These are phyloP conservation scores for Cariama cristata DNA, from an alignment of 2,113 vertebrate genomes.

Conservation along the genomic window DNA sequence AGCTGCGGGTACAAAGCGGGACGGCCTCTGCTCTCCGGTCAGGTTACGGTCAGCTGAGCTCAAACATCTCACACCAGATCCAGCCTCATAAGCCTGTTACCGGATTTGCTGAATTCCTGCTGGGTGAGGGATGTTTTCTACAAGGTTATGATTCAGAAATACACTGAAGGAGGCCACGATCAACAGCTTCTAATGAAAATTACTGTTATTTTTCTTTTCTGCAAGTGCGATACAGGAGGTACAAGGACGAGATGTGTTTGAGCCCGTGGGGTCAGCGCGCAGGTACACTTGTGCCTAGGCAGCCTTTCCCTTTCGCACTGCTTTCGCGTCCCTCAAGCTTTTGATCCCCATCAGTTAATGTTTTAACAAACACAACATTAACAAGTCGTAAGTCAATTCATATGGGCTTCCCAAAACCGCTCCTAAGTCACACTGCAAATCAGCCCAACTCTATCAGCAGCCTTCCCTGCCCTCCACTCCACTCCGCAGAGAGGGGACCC, in stretches of 20 bases:
- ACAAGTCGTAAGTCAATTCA: not conserved
- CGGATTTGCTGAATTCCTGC: slow-evolving; percentile 23
- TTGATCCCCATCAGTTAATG: not conserved
- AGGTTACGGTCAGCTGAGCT: not conserved
- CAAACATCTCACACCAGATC: not conserved
- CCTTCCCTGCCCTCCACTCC: not conserved
- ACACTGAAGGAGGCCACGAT: not conserved
- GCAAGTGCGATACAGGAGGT: not conserved
- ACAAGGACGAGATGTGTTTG: not conserved
- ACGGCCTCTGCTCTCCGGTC: not conserved
- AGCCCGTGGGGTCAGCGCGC: not conserved
- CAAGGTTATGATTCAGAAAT: not conserved
- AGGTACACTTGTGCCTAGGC: not conserved
- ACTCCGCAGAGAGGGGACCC: not conserved
- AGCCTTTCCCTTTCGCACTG: not conserved
- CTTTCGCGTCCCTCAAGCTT: not conserved
- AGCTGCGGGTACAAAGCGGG: not conserved
- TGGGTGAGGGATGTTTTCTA: not conserved
- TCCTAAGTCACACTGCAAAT: not conserved
- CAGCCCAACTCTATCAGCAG: not conserved
- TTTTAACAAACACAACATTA: not conserved
- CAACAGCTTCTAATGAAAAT: not conserved
- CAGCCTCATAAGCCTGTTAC: not conserved
- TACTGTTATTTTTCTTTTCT: not conserved
- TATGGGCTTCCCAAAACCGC: not conserved